phyloP scores from a whole-genome alignment of 2,113 vertebrate species.

The Dromaius novaehollandiae region DNA sequence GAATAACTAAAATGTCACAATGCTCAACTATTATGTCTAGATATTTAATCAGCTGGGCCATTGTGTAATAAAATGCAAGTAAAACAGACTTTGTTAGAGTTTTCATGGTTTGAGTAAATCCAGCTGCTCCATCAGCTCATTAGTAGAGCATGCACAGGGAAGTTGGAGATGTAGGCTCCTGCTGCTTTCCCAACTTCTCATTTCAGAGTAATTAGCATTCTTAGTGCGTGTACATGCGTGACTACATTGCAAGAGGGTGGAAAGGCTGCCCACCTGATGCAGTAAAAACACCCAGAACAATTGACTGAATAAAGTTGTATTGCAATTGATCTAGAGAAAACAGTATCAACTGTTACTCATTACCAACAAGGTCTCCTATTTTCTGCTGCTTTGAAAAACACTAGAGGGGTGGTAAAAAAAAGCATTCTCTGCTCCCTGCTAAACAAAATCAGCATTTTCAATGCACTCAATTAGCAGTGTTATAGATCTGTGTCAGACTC shows the following conservation, averaged over 20 bases:
- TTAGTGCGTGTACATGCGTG: neutral
- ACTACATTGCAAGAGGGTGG: neutral
- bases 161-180: neutral
- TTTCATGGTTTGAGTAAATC: constrained; percentile 5
- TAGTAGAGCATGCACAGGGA: neutral
- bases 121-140: constrained; percentile 20
- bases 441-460: constrained; percentile 24
- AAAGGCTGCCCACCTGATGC: constrained; percentile 11
- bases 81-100: constrained; percentile 30
- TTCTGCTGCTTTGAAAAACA: neutral
- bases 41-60: constrained; percentile 41
- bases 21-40: constrained; percentile 14
- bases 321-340: neutral
- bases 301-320: neutral
- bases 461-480: constrained; percentile 19
- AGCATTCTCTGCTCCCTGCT: neutral
- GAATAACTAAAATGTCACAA: constrained; percentile 37
- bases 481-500: constrained; percentile 30
- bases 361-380: neutral
- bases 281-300: neutral
- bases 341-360: neutral
- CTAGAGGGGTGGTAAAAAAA: neutral
- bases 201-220: constrained; percentile 46
- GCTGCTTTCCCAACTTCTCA: constrained; percentile 8
- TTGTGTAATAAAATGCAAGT: neutral